phyloP scores from a whole-genome alignment of 2,888 invertebrate genomes.

The Drosophila niveifrons region DNA sequence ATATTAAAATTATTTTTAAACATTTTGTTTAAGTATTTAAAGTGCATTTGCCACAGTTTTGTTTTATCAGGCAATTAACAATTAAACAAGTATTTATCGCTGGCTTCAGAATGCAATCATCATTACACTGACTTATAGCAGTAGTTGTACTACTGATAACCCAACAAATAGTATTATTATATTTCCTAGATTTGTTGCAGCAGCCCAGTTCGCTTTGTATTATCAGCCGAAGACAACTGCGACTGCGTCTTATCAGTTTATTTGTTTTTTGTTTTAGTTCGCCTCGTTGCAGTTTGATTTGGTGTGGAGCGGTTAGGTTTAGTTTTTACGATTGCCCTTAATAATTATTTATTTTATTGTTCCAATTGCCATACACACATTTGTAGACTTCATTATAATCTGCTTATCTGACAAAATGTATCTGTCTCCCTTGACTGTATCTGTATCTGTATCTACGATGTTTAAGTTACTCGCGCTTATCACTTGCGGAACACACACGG shows the following conservation, averaged over 20 bases:
- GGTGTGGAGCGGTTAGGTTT: slow-evolving; percentile 58
- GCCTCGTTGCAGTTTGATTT: slow-evolving; percentile 38
- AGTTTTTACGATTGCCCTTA: slow-evolving; percentile 53
- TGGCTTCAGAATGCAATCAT: slow-evolving; percentile 42
- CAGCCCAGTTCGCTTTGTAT: slow-evolving; percentile 8
- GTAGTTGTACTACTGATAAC: slow-evolving; percentile 1
- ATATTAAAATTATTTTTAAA: slow-evolving; percentile 22
- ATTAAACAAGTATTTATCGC: slow-evolving; percentile 9
- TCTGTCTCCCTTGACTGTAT: slow-evolving; percentile 18
- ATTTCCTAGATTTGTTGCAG: slow-evolving; percentile 27
- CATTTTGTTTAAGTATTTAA: slow-evolving; percentile 38
- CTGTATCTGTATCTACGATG: slow-evolving; percentile 1
- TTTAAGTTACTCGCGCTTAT: slow-evolving; percentile 30
- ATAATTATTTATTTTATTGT: slow-evolving; percentile 40
- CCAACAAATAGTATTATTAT: slow-evolving; percentile 3
- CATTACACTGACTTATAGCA: slow-evolving; percentile 18
- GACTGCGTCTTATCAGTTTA: slow-evolving; percentile 38
- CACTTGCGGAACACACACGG: slow-evolving; percentile 45
- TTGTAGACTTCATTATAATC: background rate
- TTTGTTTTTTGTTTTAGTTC: background rate
- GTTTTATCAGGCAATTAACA: slow-evolving; percentile 53
- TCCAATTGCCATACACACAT: slow-evolving; percentile 24
- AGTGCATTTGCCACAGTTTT: slow-evolving; percentile 47
- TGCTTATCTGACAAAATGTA: slow-evolving; percentile 30
- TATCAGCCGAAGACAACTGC: slow-evolving; percentile 32